Evolutionary conservation across 2,888 invertebrate species (phyloP).

Genomic region (Penaeus monodon): DNA sequence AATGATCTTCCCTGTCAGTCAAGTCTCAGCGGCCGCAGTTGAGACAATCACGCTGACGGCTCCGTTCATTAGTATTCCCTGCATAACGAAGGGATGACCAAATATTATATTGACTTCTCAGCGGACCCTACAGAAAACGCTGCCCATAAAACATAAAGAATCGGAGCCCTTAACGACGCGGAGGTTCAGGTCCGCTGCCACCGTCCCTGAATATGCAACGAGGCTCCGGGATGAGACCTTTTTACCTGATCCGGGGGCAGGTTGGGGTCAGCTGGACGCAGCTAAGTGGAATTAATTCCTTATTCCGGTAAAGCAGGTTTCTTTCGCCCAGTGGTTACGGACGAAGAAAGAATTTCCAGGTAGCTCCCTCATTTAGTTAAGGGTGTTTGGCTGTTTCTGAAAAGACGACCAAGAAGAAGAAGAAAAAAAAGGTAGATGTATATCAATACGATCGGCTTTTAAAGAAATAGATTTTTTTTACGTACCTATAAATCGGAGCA

Average conservation of each 20-base stretch:
- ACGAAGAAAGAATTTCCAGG: conserved; percentile 16
- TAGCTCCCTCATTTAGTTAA: conserved; percentile 23
- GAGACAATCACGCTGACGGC: too few relatives aligned
- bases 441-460: too few relatives aligned
- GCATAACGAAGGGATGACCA: too few relatives aligned
- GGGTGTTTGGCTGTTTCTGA: not conserved
- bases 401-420: not conserved
- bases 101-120: too few relatives aligned
- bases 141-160: too few relatives aligned
- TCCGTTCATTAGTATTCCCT: too few relatives aligned
- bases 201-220: conserved; percentile 14
- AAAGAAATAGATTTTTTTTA: too few relatives aligned
- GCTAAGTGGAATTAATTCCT: conserved; percentile 50
- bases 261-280: conserved; percentile 31
- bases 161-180: too few relatives aligned
- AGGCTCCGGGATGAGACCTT: conserved; percentile 10
- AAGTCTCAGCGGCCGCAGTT: too few relatives aligned
- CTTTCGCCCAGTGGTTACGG: conserved; percentile 10
- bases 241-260: conserved; percentile 23
- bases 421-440: not conserved
- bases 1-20: too few relatives aligned
- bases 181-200: not conserved
- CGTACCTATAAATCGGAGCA: too few relatives aligned
- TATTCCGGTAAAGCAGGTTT: conserved; percentile 40
- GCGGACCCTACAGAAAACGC: too few relatives aligned